Evolutionary conservation across 53 echinoderm and acorn worm species (phyloP).

Genomic region (Echinometra lucunter): DNA sequence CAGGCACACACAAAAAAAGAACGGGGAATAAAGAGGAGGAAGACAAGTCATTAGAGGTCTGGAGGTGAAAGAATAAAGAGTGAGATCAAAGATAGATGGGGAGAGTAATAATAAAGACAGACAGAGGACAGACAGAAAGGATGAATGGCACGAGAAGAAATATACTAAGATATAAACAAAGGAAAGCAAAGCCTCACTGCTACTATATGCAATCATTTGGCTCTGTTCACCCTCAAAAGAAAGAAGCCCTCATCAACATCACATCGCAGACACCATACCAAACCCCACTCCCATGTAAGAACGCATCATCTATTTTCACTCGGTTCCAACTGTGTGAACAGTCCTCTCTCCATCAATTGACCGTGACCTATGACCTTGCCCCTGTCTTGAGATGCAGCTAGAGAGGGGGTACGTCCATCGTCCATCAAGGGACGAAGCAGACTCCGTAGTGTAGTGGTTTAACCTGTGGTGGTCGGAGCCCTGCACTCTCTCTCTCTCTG

Average conservation of each 20-base stretch:
- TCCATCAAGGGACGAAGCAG: neutral
- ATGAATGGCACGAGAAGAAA: neutral
- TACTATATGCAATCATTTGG: neutral
- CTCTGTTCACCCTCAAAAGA: neutral
- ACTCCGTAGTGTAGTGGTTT: neutral
- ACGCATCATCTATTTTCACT: neutral
- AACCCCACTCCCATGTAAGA: neutral
- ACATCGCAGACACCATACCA: neutral
- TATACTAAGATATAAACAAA: neutral
- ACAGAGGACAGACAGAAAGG: neutral
- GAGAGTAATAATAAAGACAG: neutral
- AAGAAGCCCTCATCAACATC: neutral
- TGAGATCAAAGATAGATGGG: neutral
- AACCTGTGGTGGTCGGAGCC: neutral
- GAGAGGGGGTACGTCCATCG: neutral
- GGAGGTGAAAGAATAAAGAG: neutral
- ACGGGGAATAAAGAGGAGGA: neutral
- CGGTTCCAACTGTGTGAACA: neutral
- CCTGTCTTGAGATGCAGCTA: neutral
- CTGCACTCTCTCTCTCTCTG: neutral
- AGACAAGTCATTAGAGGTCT: neutral
- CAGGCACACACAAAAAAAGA: neutral
- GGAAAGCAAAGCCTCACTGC: neutral
- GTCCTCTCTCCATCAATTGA: neutral
- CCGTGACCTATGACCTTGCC: neutral